Base-by-base conservation (phyloP, 2,888 invertebrate species). In the Idaea dimidiata region DNA sequence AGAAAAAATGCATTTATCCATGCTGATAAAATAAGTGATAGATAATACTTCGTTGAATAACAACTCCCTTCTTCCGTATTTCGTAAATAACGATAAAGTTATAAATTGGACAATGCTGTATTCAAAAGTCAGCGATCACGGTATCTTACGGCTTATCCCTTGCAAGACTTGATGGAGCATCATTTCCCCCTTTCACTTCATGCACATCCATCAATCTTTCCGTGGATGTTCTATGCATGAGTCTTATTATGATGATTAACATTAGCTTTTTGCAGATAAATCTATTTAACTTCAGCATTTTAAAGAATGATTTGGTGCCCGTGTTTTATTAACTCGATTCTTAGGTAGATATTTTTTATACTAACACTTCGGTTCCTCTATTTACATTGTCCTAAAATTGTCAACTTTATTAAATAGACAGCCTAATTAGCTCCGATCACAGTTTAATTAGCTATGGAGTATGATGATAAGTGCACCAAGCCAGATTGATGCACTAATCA, bases 171-270 rank as follows among this genome's bases (percentile, higher is more conserved):
- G 70, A 72, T 70, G 68, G 68, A 72, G 65, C 65, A 59, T 61
- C 64, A 64, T 58, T 70, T 72, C 70, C 70, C 71, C 70, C 72
- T 72, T 72, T 72, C 72, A 70, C 70, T 67, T 68, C 63, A 63
- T 65, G 61, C 66, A 67, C 66, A 67, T 67, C 65, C 69, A 71
- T 72, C 70, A 72, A 72, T 72, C 66, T 69, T 65, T 62, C 59
- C 64, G 64, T 62, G 66, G 64, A 68, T 65, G 64, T 60, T 59
- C 65, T 66, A 65, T 59, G 55, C 63, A 62, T 43, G 14, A 43
- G 43, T 43, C 3, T 62, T 43, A 59, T 66, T 64, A 62, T 14
- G 43, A 43, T 43, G 43, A 43, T 65, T 59, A 60, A 65, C 66
- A 64, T 64, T 62, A 61, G 58, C 54, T 61, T 60, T 58, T 61